These are phyloP conservation scores for Spatula versicolor DNA, from an alignment of 2,797 vertebrate species.

Conservation along the genomic window DNA sequence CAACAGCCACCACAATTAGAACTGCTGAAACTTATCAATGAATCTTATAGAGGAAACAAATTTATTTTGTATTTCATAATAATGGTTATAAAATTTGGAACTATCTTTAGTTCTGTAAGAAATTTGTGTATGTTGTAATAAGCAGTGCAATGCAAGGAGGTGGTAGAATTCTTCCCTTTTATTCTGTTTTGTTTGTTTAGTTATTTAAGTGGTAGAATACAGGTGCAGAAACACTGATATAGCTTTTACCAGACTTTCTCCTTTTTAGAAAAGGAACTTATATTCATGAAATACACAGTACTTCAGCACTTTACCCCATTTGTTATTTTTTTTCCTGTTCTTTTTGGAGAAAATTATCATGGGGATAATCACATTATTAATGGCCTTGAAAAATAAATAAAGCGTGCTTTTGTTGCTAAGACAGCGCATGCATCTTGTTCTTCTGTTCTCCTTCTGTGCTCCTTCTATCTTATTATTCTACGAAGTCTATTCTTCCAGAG, in stretches of 20 bases:
- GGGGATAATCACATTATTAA: slow-evolving; percentile 1
- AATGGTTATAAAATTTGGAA: neutral
- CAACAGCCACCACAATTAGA: neutral
- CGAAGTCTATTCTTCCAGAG: slow-evolving; percentile 48
- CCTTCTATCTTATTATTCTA: slow-evolving; percentile 55
- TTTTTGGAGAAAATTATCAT: neutral
- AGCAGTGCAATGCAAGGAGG: neutral
- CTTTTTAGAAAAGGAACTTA: neutral
- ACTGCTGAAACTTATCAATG: neutral
- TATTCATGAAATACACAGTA: neutral
- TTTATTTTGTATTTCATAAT: neutral
- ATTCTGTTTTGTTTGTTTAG: neutral
- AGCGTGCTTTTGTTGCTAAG: slow-evolving; percentile 8
- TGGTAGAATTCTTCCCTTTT: neutral
- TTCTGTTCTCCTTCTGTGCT: slow-evolving; percentile 25
- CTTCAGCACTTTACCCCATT: neutral
- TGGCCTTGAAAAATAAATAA: slow-evolving; percentile 47
- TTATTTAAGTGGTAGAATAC: neutral
- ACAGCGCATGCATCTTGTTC: neutral
- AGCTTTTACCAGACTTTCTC: neutral
- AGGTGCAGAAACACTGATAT: neutral
- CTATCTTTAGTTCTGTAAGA: neutral
- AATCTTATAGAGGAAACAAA: neutral
- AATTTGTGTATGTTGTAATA: neutral
- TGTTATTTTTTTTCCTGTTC: neutral